A percentile compares a stretch with the other conserved stretches of the same genome.
Conservation (phyloP, 2,113 vertebrate species). For the Myiozetetes cayanensis region DNA sequence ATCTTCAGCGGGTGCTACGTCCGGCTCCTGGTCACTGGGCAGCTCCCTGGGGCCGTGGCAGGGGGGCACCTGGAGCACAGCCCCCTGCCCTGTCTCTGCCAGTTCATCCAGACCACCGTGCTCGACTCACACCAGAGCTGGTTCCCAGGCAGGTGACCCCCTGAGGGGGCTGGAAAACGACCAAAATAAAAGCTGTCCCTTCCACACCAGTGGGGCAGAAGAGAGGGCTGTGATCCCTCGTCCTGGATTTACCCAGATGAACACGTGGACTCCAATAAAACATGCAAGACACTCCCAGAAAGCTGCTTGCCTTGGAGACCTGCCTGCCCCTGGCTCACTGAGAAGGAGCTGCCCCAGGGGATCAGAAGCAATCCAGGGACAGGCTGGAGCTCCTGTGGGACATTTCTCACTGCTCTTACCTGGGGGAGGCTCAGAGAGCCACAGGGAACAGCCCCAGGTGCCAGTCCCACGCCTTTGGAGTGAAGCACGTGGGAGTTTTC, state of each 20-base stretch:
- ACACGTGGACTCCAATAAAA: background rate
- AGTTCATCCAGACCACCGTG: conserved; percentile 64
- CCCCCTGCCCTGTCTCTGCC: conserved; percentile 68
- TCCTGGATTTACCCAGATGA: background rate
- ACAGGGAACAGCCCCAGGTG: background rate
- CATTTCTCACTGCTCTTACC: background rate
- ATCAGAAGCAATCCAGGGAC: background rate
- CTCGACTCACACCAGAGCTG: conserved; percentile 33
- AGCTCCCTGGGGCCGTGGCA: conserved; percentile 18
- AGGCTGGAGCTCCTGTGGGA: background rate
- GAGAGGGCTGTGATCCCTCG: background rate
- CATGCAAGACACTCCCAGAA: background rate
- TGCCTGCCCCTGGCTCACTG: background rate
- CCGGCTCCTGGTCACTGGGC: conserved; percentile 71
- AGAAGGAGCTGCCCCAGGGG: background rate
- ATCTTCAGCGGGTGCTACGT: conserved; percentile 73
- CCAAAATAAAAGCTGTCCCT: background rate
- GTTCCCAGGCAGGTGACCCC: conserved; percentile 1
- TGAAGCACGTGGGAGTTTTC: fast-evolving
- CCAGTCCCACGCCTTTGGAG: background rate
- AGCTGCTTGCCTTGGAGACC: background rate
- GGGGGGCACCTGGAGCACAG: conserved; percentile 54
- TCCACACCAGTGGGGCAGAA: background rate
- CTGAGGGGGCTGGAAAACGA: fast-evolving
- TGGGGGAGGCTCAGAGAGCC: too few species aligned